phyloP scores from a whole-genome alignment of 2,888 invertebrate genomes.

The Lacanobia wlatinum region DNA sequence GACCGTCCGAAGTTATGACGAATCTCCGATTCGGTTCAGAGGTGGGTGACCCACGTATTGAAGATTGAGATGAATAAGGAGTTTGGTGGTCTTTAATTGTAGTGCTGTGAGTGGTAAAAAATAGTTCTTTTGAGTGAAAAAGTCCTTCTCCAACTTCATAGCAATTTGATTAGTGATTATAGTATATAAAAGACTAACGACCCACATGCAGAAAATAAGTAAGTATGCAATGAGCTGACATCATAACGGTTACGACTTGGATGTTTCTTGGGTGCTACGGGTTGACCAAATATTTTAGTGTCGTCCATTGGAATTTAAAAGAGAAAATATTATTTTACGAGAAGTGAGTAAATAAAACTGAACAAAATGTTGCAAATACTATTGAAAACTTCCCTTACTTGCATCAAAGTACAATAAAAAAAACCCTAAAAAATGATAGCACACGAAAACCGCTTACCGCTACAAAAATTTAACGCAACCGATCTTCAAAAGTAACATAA shows the following conservation, averaged over 20 bases:
- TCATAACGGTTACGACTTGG: background rate
- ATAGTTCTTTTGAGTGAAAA: background rate
- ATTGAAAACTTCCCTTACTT: background rate
- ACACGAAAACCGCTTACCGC: conserved; percentile 11
- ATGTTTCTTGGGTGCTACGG: background rate
- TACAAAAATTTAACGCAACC: conserved; percentile 25
- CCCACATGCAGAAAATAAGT: too few species aligned
- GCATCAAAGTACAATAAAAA: conserved; percentile 6
- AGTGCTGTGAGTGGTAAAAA: background rate
- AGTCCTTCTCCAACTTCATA: too few species aligned
- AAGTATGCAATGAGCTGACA: background rate
- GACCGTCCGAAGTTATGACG: conserved; percentile 59
- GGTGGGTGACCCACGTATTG: conserved; percentile 39
- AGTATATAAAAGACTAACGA: too few species aligned
- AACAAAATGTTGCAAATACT: background rate
- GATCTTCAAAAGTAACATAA: conserved; percentile 38
- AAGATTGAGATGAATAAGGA: background rate
- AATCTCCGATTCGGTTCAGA: conserved; percentile 49
- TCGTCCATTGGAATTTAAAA: background rate
- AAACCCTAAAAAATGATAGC: conserved; percentile 5
- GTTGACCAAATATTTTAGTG: background rate
- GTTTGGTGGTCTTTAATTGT: conserved; percentile 19
- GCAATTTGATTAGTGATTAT: too few species aligned
- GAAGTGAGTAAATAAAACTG: background rate
- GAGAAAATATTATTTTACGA: background rate